Base-by-base conservation (phyloP, 2,888 invertebrate genomes). In the Diploptera punctata region DNA sequence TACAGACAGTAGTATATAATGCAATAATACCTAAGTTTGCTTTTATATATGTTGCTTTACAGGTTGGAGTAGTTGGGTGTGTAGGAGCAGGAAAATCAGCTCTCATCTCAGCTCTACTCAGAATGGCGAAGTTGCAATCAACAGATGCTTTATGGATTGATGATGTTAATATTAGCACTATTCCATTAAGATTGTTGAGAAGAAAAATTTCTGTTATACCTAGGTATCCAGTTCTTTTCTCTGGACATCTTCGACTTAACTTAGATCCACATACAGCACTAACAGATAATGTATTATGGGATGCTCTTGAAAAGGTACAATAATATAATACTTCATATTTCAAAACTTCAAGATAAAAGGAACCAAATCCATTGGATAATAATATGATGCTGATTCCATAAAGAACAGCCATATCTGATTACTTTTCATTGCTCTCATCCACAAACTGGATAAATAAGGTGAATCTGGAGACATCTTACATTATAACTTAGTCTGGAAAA, bases 41-140 rank as follows among this genome's bases (percentile, higher is more conserved):
- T n/a, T n/a, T n/a, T n/a, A n/a, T n/a, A n/a, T n/a, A n/a, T n/a
- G n/a, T n/a, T n/a, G n/a, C n/a, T n/a, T 33, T 33, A 7, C 33
- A 72, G 72, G 65, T 72, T 43, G 72, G 72, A 24, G 65, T 72
- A n/a, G 72, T 72, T 1, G 72, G 72, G 3, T 49, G 72, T 29
- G 43, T 69, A 5, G 69, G 72, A 29, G 68, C 72, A 9, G 72
- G 72, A 3, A 72, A 72, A 19, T 68, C 68, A 24, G 68, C 69
- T n/a, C 52, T 72, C 21, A 21, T 68, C 2, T 68, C 65, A 38
- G 68, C 72, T 3, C 65, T 72, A 16, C 31, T 69, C 24, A 16
- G 72, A 62, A 47, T 72, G 33, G 54, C 60, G 21, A 67, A 70
- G 24, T 49, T 67, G 1, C 24, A 18, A 10, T 31, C 60, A 1